These are phyloP conservation scores for Ostrea edulis DNA, from an alignment of 1,140 invertebrate species.

Conservation along the genomic window DNA sequence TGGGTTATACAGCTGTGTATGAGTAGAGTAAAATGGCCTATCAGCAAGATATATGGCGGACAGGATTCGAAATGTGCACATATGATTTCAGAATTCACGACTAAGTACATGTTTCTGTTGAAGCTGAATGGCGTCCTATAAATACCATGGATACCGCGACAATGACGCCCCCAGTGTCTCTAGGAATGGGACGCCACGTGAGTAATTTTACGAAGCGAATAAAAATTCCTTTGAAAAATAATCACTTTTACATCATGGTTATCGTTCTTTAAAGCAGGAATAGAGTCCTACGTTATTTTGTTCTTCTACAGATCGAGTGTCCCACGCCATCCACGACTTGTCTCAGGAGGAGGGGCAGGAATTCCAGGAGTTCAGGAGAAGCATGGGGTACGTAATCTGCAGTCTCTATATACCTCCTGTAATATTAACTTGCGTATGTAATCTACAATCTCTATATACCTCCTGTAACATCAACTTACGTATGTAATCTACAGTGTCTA, in stretches of 20 bases:
- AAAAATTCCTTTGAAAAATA: background rate
- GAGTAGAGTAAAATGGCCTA: too few species aligned
- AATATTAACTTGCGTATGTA: too few species aligned
- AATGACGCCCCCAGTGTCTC: conserved; percentile 19
- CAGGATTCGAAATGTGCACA: too few species aligned
- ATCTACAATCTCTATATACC: too few species aligned
- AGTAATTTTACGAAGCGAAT: background rate
- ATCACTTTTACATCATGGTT: background rate
- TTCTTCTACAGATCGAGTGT: conserved; percentile 38
- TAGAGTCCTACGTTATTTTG: too few species aligned
- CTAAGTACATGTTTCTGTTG: background rate
- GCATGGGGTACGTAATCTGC: conserved; percentile 60
- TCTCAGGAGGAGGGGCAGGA: conserved; percentile 63
- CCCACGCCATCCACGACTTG: conserved; percentile 55
- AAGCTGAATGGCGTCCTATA: conserved; percentile 1
- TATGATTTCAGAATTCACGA: too few species aligned
- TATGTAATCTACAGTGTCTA: too few species aligned
- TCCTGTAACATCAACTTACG: too few species aligned
- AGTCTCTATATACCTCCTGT: too few species aligned
- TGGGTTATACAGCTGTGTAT: too few species aligned
- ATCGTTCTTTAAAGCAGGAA: too few species aligned
- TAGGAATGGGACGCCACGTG: conserved; percentile 50
- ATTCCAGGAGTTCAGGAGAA: conserved; percentile 64
- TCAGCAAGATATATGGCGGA: too few species aligned
- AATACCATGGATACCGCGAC: background rate